Conservation (phyloP, 1,140 invertebrate species). For the Trigoniulus corallinus region DNA sequence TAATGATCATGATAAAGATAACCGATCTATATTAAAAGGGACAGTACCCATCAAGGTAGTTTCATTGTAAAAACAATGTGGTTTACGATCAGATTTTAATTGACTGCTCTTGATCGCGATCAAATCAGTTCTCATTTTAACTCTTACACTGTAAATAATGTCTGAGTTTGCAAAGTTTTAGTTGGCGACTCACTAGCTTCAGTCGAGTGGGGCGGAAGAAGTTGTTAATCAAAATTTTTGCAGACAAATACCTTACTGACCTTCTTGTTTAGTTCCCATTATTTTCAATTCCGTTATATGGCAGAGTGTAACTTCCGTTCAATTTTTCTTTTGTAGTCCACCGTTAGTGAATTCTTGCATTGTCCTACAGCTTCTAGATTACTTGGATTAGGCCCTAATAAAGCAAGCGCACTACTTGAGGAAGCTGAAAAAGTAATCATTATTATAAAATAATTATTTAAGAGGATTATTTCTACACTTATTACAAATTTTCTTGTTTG, state of each 20-base stretch:
- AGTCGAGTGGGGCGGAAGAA: no score
- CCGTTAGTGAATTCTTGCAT: conserved; percentile 35
- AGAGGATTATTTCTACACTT: conserved; percentile 10
- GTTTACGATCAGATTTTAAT: no score
- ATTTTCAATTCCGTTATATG: no score
- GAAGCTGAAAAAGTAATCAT: conserved; percentile 27
- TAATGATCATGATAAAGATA: conserved; percentile 11
- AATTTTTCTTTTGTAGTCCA: conserved; percentile 19
- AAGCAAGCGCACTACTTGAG: conserved; percentile 26
- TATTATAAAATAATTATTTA: conserved; percentile 16
- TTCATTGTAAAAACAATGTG: neutral
- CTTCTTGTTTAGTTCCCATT: no score
- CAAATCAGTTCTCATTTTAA: no score
- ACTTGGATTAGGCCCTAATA: conserved; percentile 30
- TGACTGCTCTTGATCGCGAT: no score
- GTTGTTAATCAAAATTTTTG: no score
- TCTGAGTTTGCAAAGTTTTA: no score
- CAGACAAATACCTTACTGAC: no score
- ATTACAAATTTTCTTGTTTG: conserved; percentile 8
- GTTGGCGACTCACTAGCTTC: no score
- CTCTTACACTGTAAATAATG: no score
- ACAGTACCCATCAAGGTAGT: neutral
- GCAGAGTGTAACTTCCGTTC: no score
- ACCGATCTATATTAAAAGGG: conserved; percentile 6
- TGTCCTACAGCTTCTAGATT: conserved; percentile 37